phyloP scores from a whole-genome alignment of 2,113 vertebrate genomes.

The Aphyosemion australe region DNA sequence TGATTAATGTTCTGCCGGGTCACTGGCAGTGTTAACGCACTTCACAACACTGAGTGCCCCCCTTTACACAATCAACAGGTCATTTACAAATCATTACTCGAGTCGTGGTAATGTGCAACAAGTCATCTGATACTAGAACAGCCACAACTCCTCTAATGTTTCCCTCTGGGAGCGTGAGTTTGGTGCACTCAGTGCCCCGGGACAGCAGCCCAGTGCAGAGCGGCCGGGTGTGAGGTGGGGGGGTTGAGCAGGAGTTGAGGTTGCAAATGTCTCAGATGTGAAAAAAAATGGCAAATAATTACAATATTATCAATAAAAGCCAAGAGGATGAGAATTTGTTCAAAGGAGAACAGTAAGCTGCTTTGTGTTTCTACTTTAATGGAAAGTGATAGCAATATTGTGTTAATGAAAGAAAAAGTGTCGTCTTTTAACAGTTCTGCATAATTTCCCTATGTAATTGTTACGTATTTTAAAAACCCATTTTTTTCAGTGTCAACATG shows the following conservation, averaged over 20 bases:
- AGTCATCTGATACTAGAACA: slow-evolving; percentile 63
- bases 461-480: too few relatives aligned
- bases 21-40: slow-evolving; percentile 60
- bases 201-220: slow-evolving; percentile 46
- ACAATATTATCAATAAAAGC: background rate
- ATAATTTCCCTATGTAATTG: too few relatives aligned
- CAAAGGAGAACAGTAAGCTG: background rate
- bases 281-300: background rate
- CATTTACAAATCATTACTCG: slow-evolving; percentile 66
- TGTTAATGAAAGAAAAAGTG: background rate
- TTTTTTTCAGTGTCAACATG: too few relatives aligned
- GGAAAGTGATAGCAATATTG: background rate
- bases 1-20: slow-evolving; percentile 68
- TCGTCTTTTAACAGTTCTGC: too few relatives aligned
- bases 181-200: slow-evolving; percentile 46
- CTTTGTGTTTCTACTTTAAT: background rate
- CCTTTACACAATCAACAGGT: slow-evolving; percentile 66
- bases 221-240: background rate
- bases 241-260: slow-evolving; percentile 23
- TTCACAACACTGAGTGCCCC: slow-evolving; percentile 46
- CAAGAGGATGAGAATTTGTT: background rate
- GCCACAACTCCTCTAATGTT: slow-evolving; percentile 66
- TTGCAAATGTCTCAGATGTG: slow-evolving; percentile 9
- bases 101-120: slow-evolving; percentile 41
- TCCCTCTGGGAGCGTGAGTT: slow-evolving; percentile 59